phyloP scores from a whole-genome alignment of 2,113 vertebrate genomes.

The Gavialis gangeticus region DNA sequence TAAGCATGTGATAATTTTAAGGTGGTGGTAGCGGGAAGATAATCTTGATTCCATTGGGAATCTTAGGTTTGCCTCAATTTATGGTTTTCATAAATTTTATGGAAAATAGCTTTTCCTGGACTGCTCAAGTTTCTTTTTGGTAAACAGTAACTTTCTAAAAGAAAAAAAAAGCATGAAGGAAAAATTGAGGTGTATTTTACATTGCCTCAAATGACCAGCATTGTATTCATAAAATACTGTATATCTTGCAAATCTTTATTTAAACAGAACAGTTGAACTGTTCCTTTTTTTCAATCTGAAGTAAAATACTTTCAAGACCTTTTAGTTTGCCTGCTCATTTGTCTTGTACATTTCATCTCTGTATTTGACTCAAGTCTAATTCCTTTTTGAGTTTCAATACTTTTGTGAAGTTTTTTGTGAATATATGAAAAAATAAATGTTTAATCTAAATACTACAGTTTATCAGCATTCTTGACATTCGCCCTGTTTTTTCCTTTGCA shows the following conservation, averaged over 20 bases:
- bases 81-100: constrained; percentile 88
- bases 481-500: constrained; percentile 13
- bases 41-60: constrained; percentile 90
- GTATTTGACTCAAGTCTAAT: constrained; percentile 77
- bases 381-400: constrained; percentile 76
- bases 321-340: constrained; percentile 85
- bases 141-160: constrained; percentile 87
- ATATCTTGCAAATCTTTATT: constrained; percentile 83
- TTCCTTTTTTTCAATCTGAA: constrained; percentile 83
- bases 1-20: constrained; percentile 85
- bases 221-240: constrained; percentile 86
- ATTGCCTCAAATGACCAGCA: constrained; percentile 84
- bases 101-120: constrained; percentile 87
- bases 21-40: constrained; percentile 87
- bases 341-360: constrained; percentile 83
- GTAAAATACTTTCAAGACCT: constrained; percentile 85
- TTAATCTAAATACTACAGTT: constrained; percentile 66
- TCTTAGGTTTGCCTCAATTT: constrained; percentile 86
- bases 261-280: constrained; percentile 83
- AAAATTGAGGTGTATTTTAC: constrained; percentile 79
- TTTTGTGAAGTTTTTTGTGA: constrained; percentile 77
- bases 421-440: constrained; percentile 73
- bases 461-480: constrained; percentile 61
- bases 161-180: constrained; percentile 81
- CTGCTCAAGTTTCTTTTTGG: constrained; percentile 86